Percentiles rank a stretch among this genome's conserved stretches.
Evolutionary conservation across 2,113 vertebrate genomes (phyloP).

Genomic region (Istiophorus platypterus): DNA sequence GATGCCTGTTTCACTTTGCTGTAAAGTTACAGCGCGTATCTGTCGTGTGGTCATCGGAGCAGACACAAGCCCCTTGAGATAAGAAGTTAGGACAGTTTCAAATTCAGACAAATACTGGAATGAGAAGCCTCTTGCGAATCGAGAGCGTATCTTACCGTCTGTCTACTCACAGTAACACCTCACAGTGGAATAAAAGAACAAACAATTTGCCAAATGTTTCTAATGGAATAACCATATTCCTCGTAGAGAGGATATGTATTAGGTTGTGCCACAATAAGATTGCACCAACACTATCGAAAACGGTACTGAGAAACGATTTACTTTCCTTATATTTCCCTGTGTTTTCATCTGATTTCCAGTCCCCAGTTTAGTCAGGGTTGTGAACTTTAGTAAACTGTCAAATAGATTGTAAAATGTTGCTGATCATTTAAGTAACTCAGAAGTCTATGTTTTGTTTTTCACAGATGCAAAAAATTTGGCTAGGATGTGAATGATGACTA

Average conservation of each 20-base stretch:
- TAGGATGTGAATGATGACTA: neutral
- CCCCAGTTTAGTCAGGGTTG: neutral
- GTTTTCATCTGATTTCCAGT: neutral
- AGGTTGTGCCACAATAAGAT: neutral
- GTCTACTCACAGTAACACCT: neutral
- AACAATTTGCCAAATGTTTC: neutral
- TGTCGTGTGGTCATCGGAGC: too few relatives aligned
- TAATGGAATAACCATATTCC: neutral
- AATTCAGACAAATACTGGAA: neutral
- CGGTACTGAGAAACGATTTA: neutral
- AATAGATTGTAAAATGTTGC: neutral
- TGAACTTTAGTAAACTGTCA: neutral
- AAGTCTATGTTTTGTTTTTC: too few relatives aligned
- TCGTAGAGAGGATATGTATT: conserved; percentile 1
- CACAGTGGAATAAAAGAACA: neutral
- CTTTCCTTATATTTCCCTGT: neutral
- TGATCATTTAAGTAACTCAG: neutral
- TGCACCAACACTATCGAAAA: neutral
- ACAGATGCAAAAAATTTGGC: neutral
- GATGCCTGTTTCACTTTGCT: too few relatives aligned
- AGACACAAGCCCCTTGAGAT: too few relatives aligned
- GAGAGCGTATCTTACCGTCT: neutral
- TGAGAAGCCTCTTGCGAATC: too few relatives aligned
- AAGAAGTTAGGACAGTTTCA: neutral
- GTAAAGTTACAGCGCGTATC: neutral